Base-by-base conservation (phyloP, 1,140 invertebrate species). In the Eurosta solidaginis region DNA sequence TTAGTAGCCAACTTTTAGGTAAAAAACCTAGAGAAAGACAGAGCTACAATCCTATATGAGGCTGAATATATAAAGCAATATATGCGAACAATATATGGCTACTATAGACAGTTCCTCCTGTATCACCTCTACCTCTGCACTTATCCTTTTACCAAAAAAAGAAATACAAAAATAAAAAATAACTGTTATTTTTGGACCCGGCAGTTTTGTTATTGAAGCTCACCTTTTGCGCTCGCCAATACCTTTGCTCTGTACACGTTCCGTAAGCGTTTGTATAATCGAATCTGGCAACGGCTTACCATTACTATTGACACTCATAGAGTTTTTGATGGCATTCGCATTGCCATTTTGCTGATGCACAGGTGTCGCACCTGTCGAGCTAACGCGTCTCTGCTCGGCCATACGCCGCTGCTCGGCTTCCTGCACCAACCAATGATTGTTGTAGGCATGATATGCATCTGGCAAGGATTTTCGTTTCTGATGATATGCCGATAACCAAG, bases 401-500 rank as follows among this genome's bases (percentile, higher is more conserved):
- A 96, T 91, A 80, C 96, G 90, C 52, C 96, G 90, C 81, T 96
- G 93, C 86, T 98, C 97, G 0, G 96, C 96, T 88, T 98, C 96
- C 92, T 98, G 90, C 84, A 96, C 92, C 6, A 96, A 90, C 95
- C 95, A 96, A 84, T 97, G 95, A 82, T 91, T 90, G 85, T 93
- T 94, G 81, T 92, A 92, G 81, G 91, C 92, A 29, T 84, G 83
- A 27, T 82, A 79, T 2, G 83, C 74, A 75, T 92, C 89, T 5
- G 91, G 90, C 80, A 93, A 92, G 52, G 91, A 91, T 80, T 93
- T 93, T 68, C 91, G 88, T 81, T 92, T 91, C 45, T 92, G 90
- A 82, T 92, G 91, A 42, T 83, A 82, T 49, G 82, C 81, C 93
- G 91, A 93, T 92, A 96, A 59, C 84, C 82, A 86, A 22, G 82